phyloP scores from a whole-genome alignment of 2,888 invertebrate species.

The Nebria salina region DNA sequence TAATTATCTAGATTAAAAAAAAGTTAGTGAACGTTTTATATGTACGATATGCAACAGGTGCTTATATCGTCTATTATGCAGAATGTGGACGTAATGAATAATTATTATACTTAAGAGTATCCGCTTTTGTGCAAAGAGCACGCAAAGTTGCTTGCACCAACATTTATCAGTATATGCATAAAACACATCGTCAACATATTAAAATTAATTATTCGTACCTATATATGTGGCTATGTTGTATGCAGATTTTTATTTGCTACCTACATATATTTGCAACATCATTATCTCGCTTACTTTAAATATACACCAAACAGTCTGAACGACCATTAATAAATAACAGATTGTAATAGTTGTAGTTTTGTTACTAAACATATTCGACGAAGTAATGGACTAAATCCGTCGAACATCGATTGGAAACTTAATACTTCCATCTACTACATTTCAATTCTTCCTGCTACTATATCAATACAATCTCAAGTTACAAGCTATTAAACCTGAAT shows the following conservation, averaged over 20 bases:
- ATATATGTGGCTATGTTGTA: neutral
- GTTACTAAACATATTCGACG: neutral
- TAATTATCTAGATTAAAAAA: neutral
- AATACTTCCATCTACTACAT: neutral
- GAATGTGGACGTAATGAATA: conserved; percentile 37
- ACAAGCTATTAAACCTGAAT: neutral
- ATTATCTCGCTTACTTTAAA: neutral
- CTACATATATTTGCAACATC: neutral
- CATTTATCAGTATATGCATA: neutral
- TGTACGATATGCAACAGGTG: conserved; percentile 26
- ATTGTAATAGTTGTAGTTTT: too few relatives aligned
- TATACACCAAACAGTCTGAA: neutral
- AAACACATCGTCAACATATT: neutral
- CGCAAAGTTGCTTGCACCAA: conserved; percentile 9
- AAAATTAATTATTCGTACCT: neutral
- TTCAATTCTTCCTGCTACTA: neutral
- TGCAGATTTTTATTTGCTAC: neutral
- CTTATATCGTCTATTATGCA: conserved; percentile 25
- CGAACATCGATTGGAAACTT: neutral
- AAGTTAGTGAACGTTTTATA: neutral
- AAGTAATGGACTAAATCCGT: neutral
- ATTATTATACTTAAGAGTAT: conserved; percentile 29
- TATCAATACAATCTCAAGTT: neutral
- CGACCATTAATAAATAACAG: neutral
- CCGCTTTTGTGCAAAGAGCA: conserved; percentile 29